Conservation (phyloP, 1,140 invertebrate genomes). For the Drosophila erecta region DNA sequence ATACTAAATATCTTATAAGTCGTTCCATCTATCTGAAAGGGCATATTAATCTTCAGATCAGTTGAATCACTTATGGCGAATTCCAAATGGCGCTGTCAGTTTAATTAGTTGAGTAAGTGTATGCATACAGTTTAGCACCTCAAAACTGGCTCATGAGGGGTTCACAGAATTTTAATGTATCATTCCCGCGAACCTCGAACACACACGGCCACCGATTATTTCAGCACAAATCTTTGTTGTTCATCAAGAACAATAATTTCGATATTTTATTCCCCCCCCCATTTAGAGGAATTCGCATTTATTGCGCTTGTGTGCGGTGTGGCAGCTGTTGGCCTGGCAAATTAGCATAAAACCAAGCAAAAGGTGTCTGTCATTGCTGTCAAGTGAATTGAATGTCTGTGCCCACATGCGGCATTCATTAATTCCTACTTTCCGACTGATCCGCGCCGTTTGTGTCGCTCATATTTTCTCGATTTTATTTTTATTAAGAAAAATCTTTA, state of each 20-base stretch:
- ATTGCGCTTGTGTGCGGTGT: conserved; percentile 2
- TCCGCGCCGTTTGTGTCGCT: conserved; percentile 42
- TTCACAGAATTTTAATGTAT: conserved; percentile 37
- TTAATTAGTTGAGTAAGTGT: conserved; percentile 7
- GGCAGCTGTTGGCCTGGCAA: conserved; percentile 62
- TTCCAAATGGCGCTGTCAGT: not conserved
- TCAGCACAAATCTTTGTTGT: conserved; percentile 43
- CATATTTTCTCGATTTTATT: conserved; percentile 55
- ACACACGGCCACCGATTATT: conserved; percentile 42
- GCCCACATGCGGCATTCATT: conserved; percentile 75
- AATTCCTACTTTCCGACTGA: conserved; percentile 66
- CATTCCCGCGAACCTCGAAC: not conserved
- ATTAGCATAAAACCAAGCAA: conserved; percentile 69
- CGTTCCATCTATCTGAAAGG: not conserved
- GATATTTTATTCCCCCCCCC: conserved; percentile 45
- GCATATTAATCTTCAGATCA: not conserved
- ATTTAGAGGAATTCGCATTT: conserved; percentile 36
- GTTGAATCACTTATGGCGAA: not conserved
- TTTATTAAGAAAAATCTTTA: conserved; percentile 71
- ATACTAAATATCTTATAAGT: not conserved
- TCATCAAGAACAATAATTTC: conserved; percentile 46
- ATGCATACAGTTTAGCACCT: conserved; percentile 12
- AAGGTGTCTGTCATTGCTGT: conserved; percentile 71
- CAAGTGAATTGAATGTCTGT: conserved; percentile 63
- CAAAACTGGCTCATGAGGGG: conserved; percentile 30